Evolutionary conservation across 2,888 invertebrate genomes (phyloP).

Genomic region (Lymantria dispar): DNA sequence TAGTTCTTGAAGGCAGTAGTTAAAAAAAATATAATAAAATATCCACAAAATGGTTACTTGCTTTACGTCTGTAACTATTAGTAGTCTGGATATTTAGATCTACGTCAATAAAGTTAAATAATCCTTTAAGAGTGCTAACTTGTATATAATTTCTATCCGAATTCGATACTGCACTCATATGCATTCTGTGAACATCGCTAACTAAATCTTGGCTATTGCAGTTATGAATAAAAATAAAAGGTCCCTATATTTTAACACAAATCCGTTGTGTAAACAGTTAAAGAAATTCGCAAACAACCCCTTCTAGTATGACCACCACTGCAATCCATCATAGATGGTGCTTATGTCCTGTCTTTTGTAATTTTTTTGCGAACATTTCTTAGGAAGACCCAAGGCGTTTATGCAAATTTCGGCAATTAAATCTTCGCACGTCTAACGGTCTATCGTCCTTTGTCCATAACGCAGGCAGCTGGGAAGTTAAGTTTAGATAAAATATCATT

Average conservation of each 20-base stretch:
- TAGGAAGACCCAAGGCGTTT: conserved; percentile 38
- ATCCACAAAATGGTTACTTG: too few relatives aligned
- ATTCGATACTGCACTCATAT: too few relatives aligned
- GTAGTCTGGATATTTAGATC: too few relatives aligned
- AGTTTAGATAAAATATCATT: conserved; percentile 11
- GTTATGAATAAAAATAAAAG: neutral
- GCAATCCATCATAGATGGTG: conserved; percentile 53
- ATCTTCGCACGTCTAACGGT: conserved; percentile 60
- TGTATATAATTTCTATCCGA: too few relatives aligned
- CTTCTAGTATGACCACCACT: conserved; percentile 44
- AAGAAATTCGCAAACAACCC: conserved; percentile 20
- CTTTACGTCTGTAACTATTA: too few relatives aligned
- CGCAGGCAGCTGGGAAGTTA: conserved; percentile 52
- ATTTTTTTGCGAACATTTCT: conserved; percentile 43
- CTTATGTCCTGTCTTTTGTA: conserved; percentile 33
- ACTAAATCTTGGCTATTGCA: too few relatives aligned
- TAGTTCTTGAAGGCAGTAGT: too few relatives aligned
- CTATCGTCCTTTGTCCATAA: conserved; percentile 49
- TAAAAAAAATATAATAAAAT: too few relatives aligned
- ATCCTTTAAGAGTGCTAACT: too few relatives aligned
- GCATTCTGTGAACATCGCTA: too few relatives aligned
- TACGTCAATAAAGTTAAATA: too few relatives aligned
- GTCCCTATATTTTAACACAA: conserved; percentile 2
- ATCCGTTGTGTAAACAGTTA: conserved; percentile 15
- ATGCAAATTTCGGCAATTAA: conserved; percentile 76